Evolutionary conservation across 2,797 vertebrate genomes (phyloP).

Genomic region (Manis javanica): DNA sequence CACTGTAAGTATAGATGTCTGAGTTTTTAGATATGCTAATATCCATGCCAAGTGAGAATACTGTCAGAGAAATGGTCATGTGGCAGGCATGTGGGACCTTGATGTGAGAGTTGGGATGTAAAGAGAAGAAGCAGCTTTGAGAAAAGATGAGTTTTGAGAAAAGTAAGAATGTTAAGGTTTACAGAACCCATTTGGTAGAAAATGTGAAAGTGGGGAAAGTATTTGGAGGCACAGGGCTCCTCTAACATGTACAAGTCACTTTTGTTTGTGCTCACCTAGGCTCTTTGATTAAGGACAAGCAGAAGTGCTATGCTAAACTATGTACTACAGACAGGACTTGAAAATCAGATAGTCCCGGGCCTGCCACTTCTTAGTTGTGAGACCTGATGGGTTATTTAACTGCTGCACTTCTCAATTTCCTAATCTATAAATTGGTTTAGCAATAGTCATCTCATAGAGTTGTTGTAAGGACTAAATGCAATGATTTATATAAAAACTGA

Average conservation of each 20-base stretch:
- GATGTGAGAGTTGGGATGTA: not conserved
- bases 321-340: not conserved
- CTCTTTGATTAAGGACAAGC: not conserved
- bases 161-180: not conserved
- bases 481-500: not conserved
- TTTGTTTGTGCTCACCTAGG: not conserved
- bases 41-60: not conserved
- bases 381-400: not conserved
- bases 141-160: not conserved
- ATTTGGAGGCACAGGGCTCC: not conserved
- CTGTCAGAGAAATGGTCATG: not conserved
- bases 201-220: not conserved
- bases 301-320: not conserved
- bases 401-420: not conserved
- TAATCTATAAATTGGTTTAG: not conserved
- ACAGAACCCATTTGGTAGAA: not conserved
- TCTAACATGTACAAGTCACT: not conserved
- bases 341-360: not conserved
- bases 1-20: not conserved
- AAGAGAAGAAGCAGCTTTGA: slow-evolving; percentile 45
- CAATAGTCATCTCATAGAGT: not conserved
- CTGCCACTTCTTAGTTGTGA: not conserved
- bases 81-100: not conserved
- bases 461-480: slow-evolving; percentile 23
- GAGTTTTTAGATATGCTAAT: not conserved